Conservation (phyloP, 2,797 vertebrate species). For the Holocentrus rufus region DNA sequence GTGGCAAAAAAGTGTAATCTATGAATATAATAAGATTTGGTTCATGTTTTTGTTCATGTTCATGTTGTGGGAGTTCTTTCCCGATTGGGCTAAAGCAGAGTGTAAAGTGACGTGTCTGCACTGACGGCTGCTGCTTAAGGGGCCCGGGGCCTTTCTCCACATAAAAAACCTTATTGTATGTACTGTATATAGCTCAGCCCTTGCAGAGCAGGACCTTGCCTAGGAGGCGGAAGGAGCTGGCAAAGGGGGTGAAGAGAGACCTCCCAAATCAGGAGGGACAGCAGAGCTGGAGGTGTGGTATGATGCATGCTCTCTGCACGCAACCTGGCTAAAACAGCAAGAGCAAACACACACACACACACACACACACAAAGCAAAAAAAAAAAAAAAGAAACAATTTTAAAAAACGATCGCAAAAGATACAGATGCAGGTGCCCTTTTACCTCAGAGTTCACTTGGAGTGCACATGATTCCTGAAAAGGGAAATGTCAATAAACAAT, state of each 20-base stretch:
- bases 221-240: neutral
- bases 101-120: slow-evolving; percentile 19
- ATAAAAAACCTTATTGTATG: neutral
- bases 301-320: neutral
- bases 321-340: neutral
- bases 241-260: neutral
- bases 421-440: neutral
- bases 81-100: neutral
- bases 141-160: neutral
- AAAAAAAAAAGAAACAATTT: neutral
- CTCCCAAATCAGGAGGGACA: slow-evolving; percentile 1
- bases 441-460: neutral
- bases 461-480: neutral
- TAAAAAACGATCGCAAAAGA: neutral
- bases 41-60: slow-evolving; percentile 3
- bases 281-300: neutral
- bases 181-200: neutral
- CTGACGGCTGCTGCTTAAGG: slow-evolving; percentile 9
- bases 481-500: slow-evolving; percentile 19
- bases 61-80: slow-evolving; percentile 1
- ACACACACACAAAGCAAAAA: neutral
- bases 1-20: slow-evolving; percentile 17
- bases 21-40: neutral
- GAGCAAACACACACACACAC: neutral
- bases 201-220: neutral